Evolutionary conservation across 2,797 vertebrate genomes (phyloP).

Genomic region (Xerus rutilus): DNA sequence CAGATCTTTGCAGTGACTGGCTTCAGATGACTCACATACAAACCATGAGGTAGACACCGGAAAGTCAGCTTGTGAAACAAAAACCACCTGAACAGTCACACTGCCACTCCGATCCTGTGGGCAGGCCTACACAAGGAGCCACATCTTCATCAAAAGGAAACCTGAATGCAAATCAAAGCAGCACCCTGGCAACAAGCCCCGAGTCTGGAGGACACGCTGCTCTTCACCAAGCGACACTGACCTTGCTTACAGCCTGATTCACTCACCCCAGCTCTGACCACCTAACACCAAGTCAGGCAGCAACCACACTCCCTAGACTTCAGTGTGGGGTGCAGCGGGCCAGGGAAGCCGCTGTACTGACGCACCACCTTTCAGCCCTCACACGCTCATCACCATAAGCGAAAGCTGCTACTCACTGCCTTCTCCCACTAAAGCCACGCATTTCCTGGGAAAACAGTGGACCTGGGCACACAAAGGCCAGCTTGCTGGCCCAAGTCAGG

Average conservation of each 20-base stretch:
- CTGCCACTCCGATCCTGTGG: not conserved
- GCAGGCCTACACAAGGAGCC: not conserved
- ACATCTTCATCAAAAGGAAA: not conserved
- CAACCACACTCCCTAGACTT: not conserved
- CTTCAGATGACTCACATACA: not conserved
- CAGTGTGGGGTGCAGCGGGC: not conserved
- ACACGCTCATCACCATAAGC: not conserved
- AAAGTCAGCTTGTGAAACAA: not conserved
- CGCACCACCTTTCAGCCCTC: not conserved
- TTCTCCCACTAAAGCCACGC: not conserved
- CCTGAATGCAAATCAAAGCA: not conserved
- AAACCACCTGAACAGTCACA: not conserved
- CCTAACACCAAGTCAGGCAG: not conserved
- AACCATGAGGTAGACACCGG: conserved; percentile 34
- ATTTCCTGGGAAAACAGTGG: not conserved
- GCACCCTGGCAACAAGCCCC: not conserved
- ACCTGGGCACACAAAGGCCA: not conserved
- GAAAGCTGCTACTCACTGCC: not conserved
- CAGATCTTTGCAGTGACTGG: not conserved
- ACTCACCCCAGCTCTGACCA: not conserved
- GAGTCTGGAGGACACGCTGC: not conserved
- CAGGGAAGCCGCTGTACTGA: not conserved
- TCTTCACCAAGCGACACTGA: not conserved
- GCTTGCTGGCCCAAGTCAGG: not conserved
- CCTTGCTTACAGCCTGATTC: not conserved